Base-by-base conservation (phyloP, 2,888 invertebrate genomes). In the Caenorhabditis japonica region DNA sequence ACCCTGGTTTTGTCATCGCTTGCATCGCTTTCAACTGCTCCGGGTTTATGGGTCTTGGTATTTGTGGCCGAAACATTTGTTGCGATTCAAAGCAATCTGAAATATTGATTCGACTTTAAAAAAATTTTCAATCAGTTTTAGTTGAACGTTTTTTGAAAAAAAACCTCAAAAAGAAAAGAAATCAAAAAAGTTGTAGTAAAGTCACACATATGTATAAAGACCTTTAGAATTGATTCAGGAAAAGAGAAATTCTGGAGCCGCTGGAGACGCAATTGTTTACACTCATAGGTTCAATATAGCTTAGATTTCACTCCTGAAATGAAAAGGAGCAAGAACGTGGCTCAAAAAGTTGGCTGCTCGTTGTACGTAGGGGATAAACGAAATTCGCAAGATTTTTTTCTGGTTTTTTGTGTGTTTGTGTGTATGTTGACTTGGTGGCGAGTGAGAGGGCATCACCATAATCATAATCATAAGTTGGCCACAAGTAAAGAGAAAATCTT, bases 251-350 rank as follows among this genome's bases (percentile, higher is more conserved):
- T 55, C 30, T 23, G 27, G 41, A 39, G 39, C 5, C 52, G 19
- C 8, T 44, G 27, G 38, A n/a, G n/a, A n/a, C 30, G 10, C 53
- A 55, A 64, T 55, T 64, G 55, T 64, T 64, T 64, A 64, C 64
- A 55, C 64, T 56, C 41, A 19, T 47, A 23, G 55, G 49, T 43
- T 41, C 41, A 19, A 49, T 64, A 49, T 49, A 55, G 47, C 55
- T 64, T 64, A 38, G 55, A 64, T 64, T 64, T 64, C 55, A 62
- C 49, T 55, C 33, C 19, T 21, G 47, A 19, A 44, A 62, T 53
- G 27, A 23, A 46, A 61, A 52, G 36, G 38, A 4, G 19, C 27
- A 46, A 25, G 27, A n/a, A n/a, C n/a, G n/a, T n/a, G n/a, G n/a
- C n/a, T n/a, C n/a, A n/a, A n/a, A n/a, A n/a, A n/a, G n/a, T n/a